Base-by-base conservation (phyloP, 2,113 vertebrate species). In the Paraplagusia blochii region DNA sequence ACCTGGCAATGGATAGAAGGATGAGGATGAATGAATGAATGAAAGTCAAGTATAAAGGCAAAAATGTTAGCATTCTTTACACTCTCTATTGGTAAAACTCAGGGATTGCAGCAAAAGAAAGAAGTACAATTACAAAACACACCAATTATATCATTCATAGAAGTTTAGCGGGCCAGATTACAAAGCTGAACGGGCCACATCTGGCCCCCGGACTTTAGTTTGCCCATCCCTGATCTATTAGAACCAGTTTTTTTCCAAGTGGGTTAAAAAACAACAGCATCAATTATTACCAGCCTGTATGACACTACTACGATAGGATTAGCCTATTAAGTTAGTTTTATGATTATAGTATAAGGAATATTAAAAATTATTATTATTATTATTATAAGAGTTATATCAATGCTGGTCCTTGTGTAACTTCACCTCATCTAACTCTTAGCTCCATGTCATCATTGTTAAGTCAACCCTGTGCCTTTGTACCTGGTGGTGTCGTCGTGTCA, bases 211-310 rank as follows among this genome's bases (percentile, higher is more conserved):
- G n/a, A n/a, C n/a, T n/a, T n/a, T n/a, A n/a, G n/a, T n/a, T n/a
- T n/a, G n/a, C n/a, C n/a, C n/a, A n/a, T n/a, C n/a, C n/a, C n/a
- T n/a, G n/a, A n/a, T n/a, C n/a, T n/a, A n/a, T n/a, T n/a, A n/a
- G n/a, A n/a, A n/a, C n/a, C n/a, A n/a, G n/a, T n/a, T n/a, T n/a
- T 47, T 36, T 36, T 51, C 15, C 4, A 5, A 53, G 58, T 73
- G 44, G 58, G 48, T 42, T n/a, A n/a, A 8, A 49, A 62, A 62
- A 36, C 44, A 58, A 55, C 0, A 11, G 19, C 6, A 9, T 2
- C 18, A 33, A 44, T 66, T 3, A 44, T 69, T 61, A 74, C 46
- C 63, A 69, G 60, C 58, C 65, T 74, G 49, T 70, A 34, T 74
- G 71, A 65, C 53, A 11, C 22, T 39, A 53, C 22, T 63, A 15